Conservation (phyloP, 2,113 vertebrate species). For the Laticauda laticaudata region DNA sequence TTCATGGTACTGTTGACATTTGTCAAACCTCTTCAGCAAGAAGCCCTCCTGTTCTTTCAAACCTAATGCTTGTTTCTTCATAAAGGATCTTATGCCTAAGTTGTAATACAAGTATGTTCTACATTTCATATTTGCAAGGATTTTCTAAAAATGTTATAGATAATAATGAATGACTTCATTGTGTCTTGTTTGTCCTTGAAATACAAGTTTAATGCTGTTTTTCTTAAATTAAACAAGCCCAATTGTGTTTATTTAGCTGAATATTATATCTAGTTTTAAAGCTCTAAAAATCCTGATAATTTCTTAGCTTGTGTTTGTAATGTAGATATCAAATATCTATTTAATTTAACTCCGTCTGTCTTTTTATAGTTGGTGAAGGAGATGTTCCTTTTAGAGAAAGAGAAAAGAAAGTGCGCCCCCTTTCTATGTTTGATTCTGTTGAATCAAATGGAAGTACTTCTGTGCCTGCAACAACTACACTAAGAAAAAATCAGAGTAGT, state of each 20-base stretch:
- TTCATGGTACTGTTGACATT: neutral
- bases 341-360: neutral
- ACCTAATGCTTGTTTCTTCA: neutral
- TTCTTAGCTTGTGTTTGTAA: neutral
- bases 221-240: neutral
- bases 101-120: neutral
- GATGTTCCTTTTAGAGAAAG: slow-evolving; percentile 77
- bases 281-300: neutral
- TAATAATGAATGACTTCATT: neutral
- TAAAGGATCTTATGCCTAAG: neutral
- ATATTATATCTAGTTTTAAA: neutral
- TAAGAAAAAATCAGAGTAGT: slow-evolving; percentile 95
- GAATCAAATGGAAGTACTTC: slow-evolving; percentile 68
- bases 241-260: neutral
- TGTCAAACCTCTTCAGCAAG: neutral
- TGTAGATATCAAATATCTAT: neutral
- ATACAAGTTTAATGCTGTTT: neutral
- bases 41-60: neutral
- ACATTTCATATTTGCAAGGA: neutral
- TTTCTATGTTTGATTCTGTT: slow-evolving; percentile 90
- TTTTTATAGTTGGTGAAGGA: slow-evolving; percentile 65
- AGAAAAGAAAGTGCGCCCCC: slow-evolving; percentile 86
- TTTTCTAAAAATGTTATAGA: neutral
- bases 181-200: neutral
- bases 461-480: slow-evolving; percentile 58